Evolutionary conservation across 2,888 invertebrate species (phyloP), one percentile per base, ranked within the genome.

Genomic region (Cryptophagus acutangulus): DNA sequence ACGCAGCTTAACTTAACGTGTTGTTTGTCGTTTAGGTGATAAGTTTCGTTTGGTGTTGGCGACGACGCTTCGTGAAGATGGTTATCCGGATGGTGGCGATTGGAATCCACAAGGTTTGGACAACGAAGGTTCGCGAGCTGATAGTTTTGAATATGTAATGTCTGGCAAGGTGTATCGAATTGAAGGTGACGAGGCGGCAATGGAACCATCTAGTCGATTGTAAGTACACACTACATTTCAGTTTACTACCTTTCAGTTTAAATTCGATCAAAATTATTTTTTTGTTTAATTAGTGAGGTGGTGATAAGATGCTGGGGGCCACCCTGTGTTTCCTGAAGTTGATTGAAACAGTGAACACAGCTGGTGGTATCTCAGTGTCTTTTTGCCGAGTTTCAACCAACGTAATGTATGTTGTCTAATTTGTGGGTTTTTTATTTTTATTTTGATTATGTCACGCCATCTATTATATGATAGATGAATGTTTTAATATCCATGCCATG

Each of bases 141-240:
- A 96, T 67, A 91, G 92, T 61, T 99, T 97, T 63, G 97, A 99
- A 68, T 99, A 99, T 73, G 96, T 99, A 34, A 99, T 99, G 97
- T 93, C 89, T 53, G 99, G 99, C 12, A 93, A 93, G 71, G 87
- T 95, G 52, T 95, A 94, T 72, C 74, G 78, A 70, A 93, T 99
- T 65, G 97, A 99, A 71, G 96, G 96, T 13, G 97, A 97, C 58
- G 96, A 97, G 58, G 85, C 81, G 12, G 83, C 86, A 8, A 84
- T 83, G 64, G 90, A 92, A 64, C 84, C 88, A 0, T 85, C 87
- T 5, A 85, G 90, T 17, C 76, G 93, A 62, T 71, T 96, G 71
- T 84, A 57, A 70, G 70, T 69, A 57, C 3, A 12, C 4, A 26
- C 3, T 6, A 20, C 3, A 26, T 26, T 3, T 3, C 3, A 26